phyloP scores from a whole-genome alignment of 2,113 vertebrate genomes.

The Tupaia chinensis region DNA sequence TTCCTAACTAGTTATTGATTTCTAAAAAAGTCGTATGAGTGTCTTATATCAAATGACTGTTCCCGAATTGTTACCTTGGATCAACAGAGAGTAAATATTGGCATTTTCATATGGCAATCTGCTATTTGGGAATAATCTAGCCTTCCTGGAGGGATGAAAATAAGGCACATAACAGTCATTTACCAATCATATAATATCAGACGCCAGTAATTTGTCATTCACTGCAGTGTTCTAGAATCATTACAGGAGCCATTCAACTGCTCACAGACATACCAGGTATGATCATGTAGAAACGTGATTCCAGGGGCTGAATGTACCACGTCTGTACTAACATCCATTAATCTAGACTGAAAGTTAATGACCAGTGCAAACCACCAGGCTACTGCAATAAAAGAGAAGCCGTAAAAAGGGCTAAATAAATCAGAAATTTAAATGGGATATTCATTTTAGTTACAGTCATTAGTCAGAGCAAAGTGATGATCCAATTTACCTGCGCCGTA shows the following conservation, averaged over 20 bases:
- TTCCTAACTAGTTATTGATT: slow-evolving; percentile 72
- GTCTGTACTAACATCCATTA: not conserved
- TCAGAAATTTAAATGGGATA: slow-evolving; percentile 79
- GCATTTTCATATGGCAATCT: slow-evolving; percentile 71
- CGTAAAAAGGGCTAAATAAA: slow-evolving; percentile 62
- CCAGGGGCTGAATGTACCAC: not conserved
- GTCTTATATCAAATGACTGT: slow-evolving; percentile 63
- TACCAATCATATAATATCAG: slow-evolving; percentile 69
- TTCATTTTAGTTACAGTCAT: slow-evolving; percentile 80
- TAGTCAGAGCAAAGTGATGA: slow-evolving; percentile 76
- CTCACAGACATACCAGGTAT: slow-evolving; percentile 34
- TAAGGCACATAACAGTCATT: slow-evolving; percentile 57
- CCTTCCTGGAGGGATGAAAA: slow-evolving; percentile 63
- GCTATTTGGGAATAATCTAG: slow-evolving; percentile 69
- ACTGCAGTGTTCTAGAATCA: slow-evolving; percentile 23
- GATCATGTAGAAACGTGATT: not conserved
- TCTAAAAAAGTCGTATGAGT: slow-evolving; percentile 34
- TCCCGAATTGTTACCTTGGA: slow-evolving; percentile 62
- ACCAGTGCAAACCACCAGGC: slow-evolving; percentile 53
- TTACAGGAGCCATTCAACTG: slow-evolving; percentile 32
- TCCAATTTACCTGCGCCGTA: slow-evolving; percentile 69
- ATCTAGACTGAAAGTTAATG: slow-evolving; percentile 55
- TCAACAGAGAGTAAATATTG: slow-evolving; percentile 74
- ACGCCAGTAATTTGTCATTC: slow-evolving; percentile 66
- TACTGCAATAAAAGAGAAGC: not conserved